Base-by-base conservation (phyloP, 1,140 invertebrate species). In the Nebria ingens region DNA sequence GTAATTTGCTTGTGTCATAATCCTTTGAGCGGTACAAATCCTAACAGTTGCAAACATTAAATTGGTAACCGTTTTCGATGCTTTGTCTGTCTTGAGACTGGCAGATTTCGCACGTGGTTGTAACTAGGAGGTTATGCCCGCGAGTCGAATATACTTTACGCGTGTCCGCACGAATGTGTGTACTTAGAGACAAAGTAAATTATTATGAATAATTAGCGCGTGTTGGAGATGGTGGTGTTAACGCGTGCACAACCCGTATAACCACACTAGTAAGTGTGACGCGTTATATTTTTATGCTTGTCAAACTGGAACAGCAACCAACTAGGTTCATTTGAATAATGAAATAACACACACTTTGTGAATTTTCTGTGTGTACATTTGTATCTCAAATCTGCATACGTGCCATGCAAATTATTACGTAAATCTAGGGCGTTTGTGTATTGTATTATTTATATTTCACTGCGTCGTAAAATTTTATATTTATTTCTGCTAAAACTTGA, bases 1-100 rank as follows among this genome's bases (percentile, higher is more conserved):
- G 40, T 45, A 45, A 45, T 45, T 45, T 45, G 40, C 40, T 17
- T 45, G 40, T 45, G 40, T 45, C 40, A 45, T 45, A 45, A 45
- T 45, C 40, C 40, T 45, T 45, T 45, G 40, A 45, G 40, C 15
- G 17, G 40, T 45, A 45, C 40, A 45, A 45, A 45, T 45, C 40
- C 40, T 17, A 11, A 17, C 9, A 11, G 6, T 17, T 17, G 17
- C 40, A 45, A 45, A 45, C 40, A 45, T 17, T 45, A 45, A 45
- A 45, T 45, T 45, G 40, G 40, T 11, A 17, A n/a, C 40, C 40
- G 17, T 6, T 45, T 45, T 45, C 40, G 40, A 12, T 4, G 40
- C 40, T 45, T 45, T 45, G 40, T 45, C 40, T 45, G 9, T 45
- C 4, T 29, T n/a, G n/a, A n/a, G n/a, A n/a, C n/a, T n/a, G n/a